A percentile compares a stretch with the other conserved stretches of the same genome.
Evolutionary conservation across 2,797 vertebrate species (phyloP).

Genomic region (Sphenopsis melanotis): DNA sequence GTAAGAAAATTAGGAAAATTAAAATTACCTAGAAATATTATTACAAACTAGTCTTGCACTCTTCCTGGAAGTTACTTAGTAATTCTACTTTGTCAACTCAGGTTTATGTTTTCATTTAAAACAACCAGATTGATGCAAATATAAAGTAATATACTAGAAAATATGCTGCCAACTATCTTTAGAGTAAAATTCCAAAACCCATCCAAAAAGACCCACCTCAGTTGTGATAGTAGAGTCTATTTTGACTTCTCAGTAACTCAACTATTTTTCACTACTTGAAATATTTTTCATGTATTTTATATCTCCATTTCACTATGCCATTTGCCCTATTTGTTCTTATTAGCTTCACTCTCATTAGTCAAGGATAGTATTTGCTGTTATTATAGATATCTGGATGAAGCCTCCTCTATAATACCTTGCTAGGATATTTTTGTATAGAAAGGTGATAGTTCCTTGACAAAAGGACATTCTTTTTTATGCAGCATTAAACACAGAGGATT

Average conservation of each 20-base stretch:
- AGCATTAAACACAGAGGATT: fast-evolving
- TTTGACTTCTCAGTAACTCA: not conserved
- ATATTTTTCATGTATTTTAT: not conserved
- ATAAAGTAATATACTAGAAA: not conserved
- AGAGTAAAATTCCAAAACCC: not conserved
- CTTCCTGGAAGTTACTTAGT: not conserved
- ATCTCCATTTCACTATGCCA: not conserved
- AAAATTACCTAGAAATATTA: not conserved
- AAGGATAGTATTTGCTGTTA: not conserved
- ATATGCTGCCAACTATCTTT: not conserved
- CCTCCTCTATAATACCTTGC: not conserved
- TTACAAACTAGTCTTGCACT: not conserved
- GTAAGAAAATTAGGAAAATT: not conserved
- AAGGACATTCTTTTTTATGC: not conserved
- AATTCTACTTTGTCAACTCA: not conserved
- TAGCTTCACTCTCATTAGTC: not conserved
- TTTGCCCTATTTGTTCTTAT: not conserved
- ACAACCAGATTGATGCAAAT: not conserved
- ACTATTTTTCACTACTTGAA: not conserved
- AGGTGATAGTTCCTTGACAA: not conserved
- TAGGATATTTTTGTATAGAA: not conserved
- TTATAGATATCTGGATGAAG: not conserved
- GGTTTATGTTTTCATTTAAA: not conserved
- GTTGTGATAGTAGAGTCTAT: not conserved
- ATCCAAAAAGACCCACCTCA: not conserved